These are phyloP conservation scores for Iguana delicatissima DNA, from an alignment of 2,797 vertebrate genomes.

Conservation along the genomic window DNA sequence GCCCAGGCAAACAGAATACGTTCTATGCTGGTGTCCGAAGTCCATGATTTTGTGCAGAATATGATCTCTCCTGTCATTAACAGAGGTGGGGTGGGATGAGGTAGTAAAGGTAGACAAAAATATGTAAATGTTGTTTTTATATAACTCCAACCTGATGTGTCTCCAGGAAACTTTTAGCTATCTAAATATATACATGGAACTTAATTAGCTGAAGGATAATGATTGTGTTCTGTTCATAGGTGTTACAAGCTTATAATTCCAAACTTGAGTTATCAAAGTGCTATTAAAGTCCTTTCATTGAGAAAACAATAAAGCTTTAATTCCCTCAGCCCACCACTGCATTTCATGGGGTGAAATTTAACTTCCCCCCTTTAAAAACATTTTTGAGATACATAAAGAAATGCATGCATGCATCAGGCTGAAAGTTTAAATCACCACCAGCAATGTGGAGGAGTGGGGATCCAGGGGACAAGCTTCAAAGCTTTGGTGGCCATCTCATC, in stretches of 20 bases:
- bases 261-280: neutral
- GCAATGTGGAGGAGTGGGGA: neutral
- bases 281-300: neutral
- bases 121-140: slow-evolving; percentile 12
- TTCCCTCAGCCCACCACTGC: slow-evolving; percentile 12
- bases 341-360: slow-evolving; percentile 9
- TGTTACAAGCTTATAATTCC: slow-evolving; percentile 16
- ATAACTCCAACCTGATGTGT: neutral
- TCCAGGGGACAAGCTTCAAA: slow-evolving; percentile 29
- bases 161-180: slow-evolving; percentile 27
- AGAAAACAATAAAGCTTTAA: slow-evolving; percentile 36
- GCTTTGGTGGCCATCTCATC: neutral
- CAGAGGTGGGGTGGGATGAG: too few species aligned
- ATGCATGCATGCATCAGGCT: slow-evolving; percentile 25
- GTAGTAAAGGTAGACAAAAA: neutral
- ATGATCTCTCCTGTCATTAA: neutral
- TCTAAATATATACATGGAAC: slow-evolving; percentile 18
- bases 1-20: neutral
- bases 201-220: slow-evolving; percentile 28
- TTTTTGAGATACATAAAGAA: slow-evolving; percentile 36
- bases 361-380: slow-evolving; percentile 16
- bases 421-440: slow-evolving; percentile 51
- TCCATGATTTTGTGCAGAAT: neutral
- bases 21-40: neutral
- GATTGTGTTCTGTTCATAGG: slow-evolving; percentile 14